Base-by-base conservation (phyloP, 2,797 vertebrate species). In the Anguilla obscura region DNA sequence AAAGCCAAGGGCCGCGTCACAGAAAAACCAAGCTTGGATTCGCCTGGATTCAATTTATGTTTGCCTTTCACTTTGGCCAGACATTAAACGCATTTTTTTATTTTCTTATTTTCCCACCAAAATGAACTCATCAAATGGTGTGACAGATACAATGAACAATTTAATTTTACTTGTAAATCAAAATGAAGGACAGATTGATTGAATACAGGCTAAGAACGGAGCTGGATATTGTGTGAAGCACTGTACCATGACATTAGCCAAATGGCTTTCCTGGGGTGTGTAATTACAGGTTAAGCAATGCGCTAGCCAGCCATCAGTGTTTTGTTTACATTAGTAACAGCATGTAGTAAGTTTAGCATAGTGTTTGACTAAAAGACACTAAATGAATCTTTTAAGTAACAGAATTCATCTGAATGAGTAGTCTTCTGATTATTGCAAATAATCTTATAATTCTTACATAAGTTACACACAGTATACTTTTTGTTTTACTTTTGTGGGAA, bases 401-500 rank as follows among this genome's bases (percentile, higher is more conserved):
- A n/a, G 3, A 21, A 18, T 21, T 63, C 60, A 63, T 63, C 60
- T 63, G 5, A 21, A 63, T 63, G 60, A 63, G 60, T 63, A 63
- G 2, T 24, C 40, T 45, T 45, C 40, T 60, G 58, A 60, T 21
- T 21, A 4, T 63, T 18, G 21, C 60, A 63, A 63, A 21, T 63
- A 24, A 63, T 24, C 21, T 63, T 5, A 63, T 63, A 5, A 63
- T 63, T 63, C 5, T 63, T 21, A 6, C 3, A 63, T 3, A 63
- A 63, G 1, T 27, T 45, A 74, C 36, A 21, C 40, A 63, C 16
- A 58, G 0, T 84, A 24, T 36, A 71, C 24, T 56, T 74, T 52
- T 45, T 60, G 80, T 88, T 85, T 76, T 45, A 6, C 84, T 71
- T 85, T 54, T 83, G 36, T n/a, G 80, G 14, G 16, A 12, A 74